These are phyloP conservation scores for Chiloscyllium plagiosum DNA, from an alignment of 2,113 vertebrate genomes.

Conservation along the genomic window DNA sequence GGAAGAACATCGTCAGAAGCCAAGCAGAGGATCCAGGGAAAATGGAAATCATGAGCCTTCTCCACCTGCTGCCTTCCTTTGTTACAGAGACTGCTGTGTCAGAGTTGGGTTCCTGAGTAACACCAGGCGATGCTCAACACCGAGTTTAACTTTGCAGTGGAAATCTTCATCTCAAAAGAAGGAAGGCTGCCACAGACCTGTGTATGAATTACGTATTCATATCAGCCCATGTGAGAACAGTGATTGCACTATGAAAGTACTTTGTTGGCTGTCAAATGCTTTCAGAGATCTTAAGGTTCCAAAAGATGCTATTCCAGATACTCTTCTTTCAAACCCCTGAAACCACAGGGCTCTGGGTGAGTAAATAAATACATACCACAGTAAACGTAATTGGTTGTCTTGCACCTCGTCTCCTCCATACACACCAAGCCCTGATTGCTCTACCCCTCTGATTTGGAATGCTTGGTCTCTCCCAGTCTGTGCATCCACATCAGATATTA, in stretches of 20 bases:
- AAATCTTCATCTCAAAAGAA: not conserved
- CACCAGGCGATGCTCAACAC: not conserved
- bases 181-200: not conserved
- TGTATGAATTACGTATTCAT: not conserved
- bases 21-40: not conserved
- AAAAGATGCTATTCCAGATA: not conserved
- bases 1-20: too few relatives aligned
- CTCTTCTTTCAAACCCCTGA: not conserved
- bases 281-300: not conserved
- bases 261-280: not conserved
- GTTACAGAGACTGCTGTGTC: too few relatives aligned
- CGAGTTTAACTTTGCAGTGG: not conserved
- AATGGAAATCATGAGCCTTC: not conserved
- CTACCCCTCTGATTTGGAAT: not conserved
- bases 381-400: not conserved
- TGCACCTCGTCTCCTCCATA: not conserved
- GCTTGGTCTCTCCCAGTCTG: not conserved
- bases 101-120: too few relatives aligned
- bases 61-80: not conserved
- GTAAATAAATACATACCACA: not conserved
- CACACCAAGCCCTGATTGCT: not conserved
- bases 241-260: not conserved
- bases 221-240: not conserved
- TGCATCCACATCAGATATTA: not conserved
- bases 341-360: not conserved